Evolutionary conservation across 2,113 vertebrate genomes (phyloP).

Genomic region (Pseudonaja textilis): DNA sequence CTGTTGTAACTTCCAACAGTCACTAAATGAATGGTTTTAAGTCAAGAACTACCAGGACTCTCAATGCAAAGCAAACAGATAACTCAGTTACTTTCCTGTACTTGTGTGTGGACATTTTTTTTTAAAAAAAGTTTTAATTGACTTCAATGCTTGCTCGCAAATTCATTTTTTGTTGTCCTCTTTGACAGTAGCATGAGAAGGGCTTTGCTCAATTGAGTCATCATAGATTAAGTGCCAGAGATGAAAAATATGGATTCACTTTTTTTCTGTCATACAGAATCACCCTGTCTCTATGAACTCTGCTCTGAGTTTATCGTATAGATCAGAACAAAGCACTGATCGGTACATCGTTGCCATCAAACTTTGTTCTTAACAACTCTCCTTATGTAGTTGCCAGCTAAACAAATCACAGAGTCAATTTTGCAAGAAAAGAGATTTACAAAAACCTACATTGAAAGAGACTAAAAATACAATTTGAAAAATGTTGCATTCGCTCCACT

Average conservation of each 20-base stretch:
- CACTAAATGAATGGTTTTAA: background rate
- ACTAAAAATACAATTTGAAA: background rate
- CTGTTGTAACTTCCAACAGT: background rate
- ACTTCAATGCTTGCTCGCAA: background rate
- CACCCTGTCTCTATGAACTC: background rate
- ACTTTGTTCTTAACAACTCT: background rate
- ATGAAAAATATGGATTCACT: background rate
- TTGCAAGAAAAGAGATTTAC: background rate
- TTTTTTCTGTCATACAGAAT: background rate
- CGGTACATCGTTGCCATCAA: background rate
- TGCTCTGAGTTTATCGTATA: fast-evolving
- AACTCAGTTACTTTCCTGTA: background rate
- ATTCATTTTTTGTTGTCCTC: background rate
- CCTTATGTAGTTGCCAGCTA: background rate
- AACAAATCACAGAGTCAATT: background rate
- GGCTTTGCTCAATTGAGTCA: background rate
- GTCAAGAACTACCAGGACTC: background rate
- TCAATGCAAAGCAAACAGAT: background rate
- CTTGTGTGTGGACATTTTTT: background rate
- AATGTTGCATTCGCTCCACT: background rate
- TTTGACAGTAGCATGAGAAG: background rate
- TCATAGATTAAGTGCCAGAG: background rate
- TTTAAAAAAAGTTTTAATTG: background rate
- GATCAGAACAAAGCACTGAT: background rate
- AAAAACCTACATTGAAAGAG: background rate